Conservation (phyloP, 2,888 invertebrate species). For the Pristionchus exspectatus region DNA sequence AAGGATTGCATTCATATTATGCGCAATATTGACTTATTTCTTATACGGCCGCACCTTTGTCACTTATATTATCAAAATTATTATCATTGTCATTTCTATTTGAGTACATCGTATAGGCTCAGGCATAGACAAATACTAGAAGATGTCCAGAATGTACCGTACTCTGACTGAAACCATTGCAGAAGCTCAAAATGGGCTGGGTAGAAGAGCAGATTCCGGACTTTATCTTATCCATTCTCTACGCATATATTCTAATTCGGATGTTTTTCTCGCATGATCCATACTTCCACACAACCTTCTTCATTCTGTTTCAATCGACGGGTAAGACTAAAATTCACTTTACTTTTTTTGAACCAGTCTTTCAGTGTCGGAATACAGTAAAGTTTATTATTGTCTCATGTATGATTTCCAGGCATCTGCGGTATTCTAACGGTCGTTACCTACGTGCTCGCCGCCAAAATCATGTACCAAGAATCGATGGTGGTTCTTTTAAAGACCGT, state of each 20-base stretch:
- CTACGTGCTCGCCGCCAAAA: neutral
- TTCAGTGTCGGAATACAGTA: too few species aligned
- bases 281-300: neutral
- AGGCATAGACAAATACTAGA: too few species aligned
- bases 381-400: too few species aligned
- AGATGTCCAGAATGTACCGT: neutral
- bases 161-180: neutral
- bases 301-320: neutral
- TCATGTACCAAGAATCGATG: neutral
- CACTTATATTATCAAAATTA: too few species aligned
- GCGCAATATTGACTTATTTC: too few species aligned
- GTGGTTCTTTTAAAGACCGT: neutral
- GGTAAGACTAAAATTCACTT: too few species aligned
- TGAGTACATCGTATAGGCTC: too few species aligned
- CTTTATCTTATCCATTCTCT: neutral
- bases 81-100: too few species aligned
- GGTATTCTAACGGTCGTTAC: neutral
- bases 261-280: neutral
- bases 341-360: too few species aligned
- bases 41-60: too few species aligned
- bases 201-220: neutral
- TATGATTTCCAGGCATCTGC: neutral
- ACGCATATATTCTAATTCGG: neutral
- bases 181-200: neutral
- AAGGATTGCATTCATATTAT: too few species aligned